A percentile compares a stretch with the other conserved stretches of the same genome.
Conservation (phyloP, 2,888 invertebrate species). For the Xanthorhoe designata region DNA sequence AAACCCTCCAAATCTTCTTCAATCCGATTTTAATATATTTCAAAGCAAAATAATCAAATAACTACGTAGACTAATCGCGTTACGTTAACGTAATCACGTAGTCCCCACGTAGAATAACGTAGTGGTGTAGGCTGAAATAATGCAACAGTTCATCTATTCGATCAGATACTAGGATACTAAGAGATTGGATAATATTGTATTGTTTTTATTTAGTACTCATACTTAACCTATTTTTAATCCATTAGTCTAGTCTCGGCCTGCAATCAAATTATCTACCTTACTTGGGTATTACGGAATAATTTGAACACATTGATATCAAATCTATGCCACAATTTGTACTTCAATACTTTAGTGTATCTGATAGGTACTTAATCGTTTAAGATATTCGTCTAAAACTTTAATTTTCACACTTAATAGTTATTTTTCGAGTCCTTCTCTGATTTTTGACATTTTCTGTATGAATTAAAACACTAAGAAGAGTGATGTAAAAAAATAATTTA, state of each 20-base stretch:
- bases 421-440: too few species aligned
- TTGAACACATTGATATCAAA: too few species aligned
- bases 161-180: constrained; percentile 1
- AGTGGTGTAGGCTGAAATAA: constrained; percentile 3
- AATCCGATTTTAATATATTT: not conserved
- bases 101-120: not conserved
- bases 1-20: not conserved
- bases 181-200: not conserved
- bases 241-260: not conserved
- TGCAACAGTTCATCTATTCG: not conserved
- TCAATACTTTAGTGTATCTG: too few species aligned
- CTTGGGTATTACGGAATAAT: not conserved
- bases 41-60: constrained; percentile 15
- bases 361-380: too few species aligned
- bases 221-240: not conserved
- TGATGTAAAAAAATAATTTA: not conserved
- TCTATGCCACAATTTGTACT: too few species aligned
- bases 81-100: constrained; percentile 12
- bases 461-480: too few species aligned
- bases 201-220: not conserved
- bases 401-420: too few species aligned
- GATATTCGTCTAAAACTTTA: too few species aligned
- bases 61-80: constrained; percentile 8
- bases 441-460: too few species aligned
- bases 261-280: not conserved